Base-by-base conservation (phyloP, 2,888 invertebrate genomes). In the Elegia similella region DNA sequence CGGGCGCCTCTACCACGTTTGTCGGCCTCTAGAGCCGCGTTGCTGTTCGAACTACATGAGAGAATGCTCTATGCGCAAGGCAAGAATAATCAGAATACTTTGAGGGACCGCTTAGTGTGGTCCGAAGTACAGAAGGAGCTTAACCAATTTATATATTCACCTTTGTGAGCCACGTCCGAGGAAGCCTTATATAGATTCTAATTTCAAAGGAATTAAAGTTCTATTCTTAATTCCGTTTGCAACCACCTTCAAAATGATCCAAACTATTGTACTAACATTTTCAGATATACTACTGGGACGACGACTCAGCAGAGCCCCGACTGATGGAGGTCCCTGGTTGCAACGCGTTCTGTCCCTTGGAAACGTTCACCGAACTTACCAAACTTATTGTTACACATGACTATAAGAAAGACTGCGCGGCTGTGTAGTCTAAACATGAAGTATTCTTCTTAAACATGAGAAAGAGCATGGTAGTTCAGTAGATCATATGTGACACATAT, bases 311-410 rank as follows among this genome's bases (percentile, higher is more conserved):
- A 0, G 86, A 86, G 56, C 84, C 92, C 0, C 80, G 86, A 1
- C 77, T 88, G 0, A 86, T 93, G 85, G 86, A 86, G 61, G 88
- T 94, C 1, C 92, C 93, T 0, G 91, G 92, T 7, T 93, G 93
- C 73, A 82, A 82, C 42, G 71, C 84, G 0, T 82, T 91, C 55
- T 94, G 94, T 65, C 91, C 93, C 0, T 66, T 93, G 32, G 88
- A 92, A 44, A 87, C 84, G 6, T 93, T 93, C 69, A 76, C 83
- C 54, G 78, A 86, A 46, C 77, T 92, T 46, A 88, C 92, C 10
- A 85, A 83, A 68, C 84, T 88, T 57, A 86, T 89, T 43, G 81
- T 87, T 52, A 84, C 92, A 23, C 75, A 84, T 48, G 77, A 88
- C 57, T 86, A 87, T 65, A 82, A 83, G 60, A 76, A 81, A 78